Conservation (phyloP, 2,888 invertebrate genomes). For the Drosophila planitibia region DNA sequence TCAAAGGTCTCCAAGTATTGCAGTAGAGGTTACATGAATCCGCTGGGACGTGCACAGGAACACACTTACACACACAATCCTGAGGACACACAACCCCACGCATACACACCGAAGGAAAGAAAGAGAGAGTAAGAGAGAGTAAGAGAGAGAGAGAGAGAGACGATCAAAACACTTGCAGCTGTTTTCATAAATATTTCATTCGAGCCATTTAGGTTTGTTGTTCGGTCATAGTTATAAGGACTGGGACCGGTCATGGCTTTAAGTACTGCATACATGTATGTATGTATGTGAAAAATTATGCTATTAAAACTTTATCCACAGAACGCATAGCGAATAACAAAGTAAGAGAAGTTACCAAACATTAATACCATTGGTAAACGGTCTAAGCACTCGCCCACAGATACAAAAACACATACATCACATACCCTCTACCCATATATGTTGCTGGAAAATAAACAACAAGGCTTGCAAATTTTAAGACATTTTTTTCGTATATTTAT, state of each 20-base stretch:
- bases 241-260: conserved; percentile 17
- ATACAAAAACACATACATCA: conserved; percentile 20
- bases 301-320: conserved; percentile 59
- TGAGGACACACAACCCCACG: not conserved
- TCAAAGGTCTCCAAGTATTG: conserved; percentile 37
- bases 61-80: not conserved
- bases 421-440: not conserved
- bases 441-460: not conserved
- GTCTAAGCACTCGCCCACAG: conserved; percentile 13
- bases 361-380: conserved; percentile 41
- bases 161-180: conserved; percentile 40
- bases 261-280: not conserved
- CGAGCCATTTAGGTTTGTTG: conserved; percentile 24
- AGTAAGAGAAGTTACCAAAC: conserved; percentile 40
- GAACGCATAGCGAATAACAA: conserved; percentile 12
- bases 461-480: no score
- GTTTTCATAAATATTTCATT: conserved; percentile 52
- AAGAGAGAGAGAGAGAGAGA: not conserved
- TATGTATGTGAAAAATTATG: conserved; percentile 45
- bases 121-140: not conserved
- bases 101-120: not conserved
- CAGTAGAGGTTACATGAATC: conserved; percentile 14
- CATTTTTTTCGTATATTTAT: not conserved
- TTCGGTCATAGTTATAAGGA: conserved; percentile 24
- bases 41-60: conserved; percentile 9